These are phyloP conservation scores for Cheiracanthium punctorium DNA, from an alignment of 2,888 invertebrate species.

Conservation along the genomic window DNA sequence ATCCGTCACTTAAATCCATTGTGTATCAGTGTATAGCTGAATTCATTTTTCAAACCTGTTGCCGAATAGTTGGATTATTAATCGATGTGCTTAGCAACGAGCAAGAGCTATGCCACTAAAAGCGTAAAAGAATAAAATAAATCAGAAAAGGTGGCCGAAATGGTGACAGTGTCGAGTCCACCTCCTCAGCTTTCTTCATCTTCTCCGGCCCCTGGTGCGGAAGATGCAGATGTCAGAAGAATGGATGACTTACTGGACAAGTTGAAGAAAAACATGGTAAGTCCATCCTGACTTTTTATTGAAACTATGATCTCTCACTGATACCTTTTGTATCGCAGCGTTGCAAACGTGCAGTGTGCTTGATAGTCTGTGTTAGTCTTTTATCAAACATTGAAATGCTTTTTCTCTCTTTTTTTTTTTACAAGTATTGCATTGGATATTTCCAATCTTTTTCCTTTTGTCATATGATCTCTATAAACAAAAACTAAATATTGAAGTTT, in stretches of 20 bases:
- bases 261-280: slow-evolving; percentile 51
- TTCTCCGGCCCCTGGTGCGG: background rate
- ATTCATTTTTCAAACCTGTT: background rate
- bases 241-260: slow-evolving; percentile 58
- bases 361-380: too few relatives aligned
- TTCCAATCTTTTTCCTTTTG: too few relatives aligned
- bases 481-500: too few relatives aligned
- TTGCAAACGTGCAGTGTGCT: too few relatives aligned
- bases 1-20: slow-evolving; percentile 39
- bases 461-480: too few relatives aligned
- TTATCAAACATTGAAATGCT: too few relatives aligned
- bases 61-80: background rate
- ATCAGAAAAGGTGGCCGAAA: slow-evolving; percentile 17
- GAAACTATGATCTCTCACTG: too few relatives aligned
- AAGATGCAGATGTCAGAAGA: slow-evolving; percentile 14
- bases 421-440: too few relatives aligned
- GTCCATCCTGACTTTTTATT: background rate
- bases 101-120: background rate
- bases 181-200: slow-evolving; percentile 29
- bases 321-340: too few relatives aligned
- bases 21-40: background rate
- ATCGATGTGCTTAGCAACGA: background rate
- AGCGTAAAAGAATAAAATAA: background rate
- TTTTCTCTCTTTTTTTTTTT: too few relatives aligned
- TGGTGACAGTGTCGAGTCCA: slow-evolving; percentile 51